Percentiles rank a stretch among this genome's conserved stretches.
Conservation (phyloP, 2,113 vertebrate genomes). For the Menura novaehollandiae region DNA sequence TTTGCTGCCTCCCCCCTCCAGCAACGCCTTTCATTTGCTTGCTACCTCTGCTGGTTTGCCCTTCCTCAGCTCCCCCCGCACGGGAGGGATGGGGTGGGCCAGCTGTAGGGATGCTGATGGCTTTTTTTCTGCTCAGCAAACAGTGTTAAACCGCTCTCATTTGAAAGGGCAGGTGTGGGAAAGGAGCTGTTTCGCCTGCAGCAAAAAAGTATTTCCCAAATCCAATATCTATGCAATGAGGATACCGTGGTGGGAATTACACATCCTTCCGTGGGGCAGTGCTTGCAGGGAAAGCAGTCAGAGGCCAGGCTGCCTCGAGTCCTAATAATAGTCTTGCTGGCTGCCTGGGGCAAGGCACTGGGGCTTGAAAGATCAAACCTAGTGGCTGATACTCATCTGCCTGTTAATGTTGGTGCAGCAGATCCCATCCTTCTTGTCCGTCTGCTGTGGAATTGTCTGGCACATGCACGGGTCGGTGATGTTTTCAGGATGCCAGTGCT, state of each 20-base stretch:
- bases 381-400: background rate
- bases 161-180: background rate
- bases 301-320: background rate
- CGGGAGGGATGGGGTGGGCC: background rate
- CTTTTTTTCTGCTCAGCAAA: background rate
- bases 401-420: background rate
- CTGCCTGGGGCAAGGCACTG: background rate
- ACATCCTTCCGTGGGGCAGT: background rate
- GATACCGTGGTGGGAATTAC: background rate
- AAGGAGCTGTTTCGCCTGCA: background rate
- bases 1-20: background rate
- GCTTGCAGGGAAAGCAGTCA: background rate
- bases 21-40: background rate
- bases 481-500: background rate
- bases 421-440: fast-evolving
- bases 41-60: background rate
- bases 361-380: background rate
- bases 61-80: background rate
- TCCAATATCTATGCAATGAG: slow-evolving; percentile 48
- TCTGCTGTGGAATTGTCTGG: background rate
- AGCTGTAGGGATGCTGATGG: background rate
- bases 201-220: slow-evolving; percentile 5
- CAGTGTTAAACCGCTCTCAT: background rate
- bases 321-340: background rate
- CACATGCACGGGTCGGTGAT: fast-evolving